A percentile compares a stretch with the other conserved stretches of the same genome.
Evolutionary conservation across 2,113 vertebrate species (phyloP).

Genomic region (Chaetura pelagica): DNA sequence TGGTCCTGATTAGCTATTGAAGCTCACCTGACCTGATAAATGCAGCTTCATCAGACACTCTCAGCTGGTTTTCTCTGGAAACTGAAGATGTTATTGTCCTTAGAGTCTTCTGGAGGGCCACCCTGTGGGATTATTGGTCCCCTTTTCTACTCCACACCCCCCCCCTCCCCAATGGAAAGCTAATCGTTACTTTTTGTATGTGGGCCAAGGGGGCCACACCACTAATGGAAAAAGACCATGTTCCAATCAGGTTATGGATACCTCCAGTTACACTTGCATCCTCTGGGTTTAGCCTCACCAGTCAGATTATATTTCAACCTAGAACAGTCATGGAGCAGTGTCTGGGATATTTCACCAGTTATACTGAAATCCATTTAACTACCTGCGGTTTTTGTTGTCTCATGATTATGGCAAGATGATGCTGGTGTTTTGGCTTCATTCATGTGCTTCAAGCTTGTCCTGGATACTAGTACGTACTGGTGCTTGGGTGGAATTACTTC

Average conservation of each 20-base stretch:
- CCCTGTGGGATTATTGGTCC: neutral
- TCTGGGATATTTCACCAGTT: neutral
- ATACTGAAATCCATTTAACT: neutral
- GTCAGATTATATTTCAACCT: neutral
- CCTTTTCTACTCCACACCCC: rapidly evolving
- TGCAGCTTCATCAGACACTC: neutral
- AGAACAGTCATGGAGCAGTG: neutral
- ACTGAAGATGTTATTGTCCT: neutral
- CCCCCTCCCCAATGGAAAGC: rapidly evolving
- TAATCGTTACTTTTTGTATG: neutral
- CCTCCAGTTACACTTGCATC: neutral
- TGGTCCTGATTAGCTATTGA: neutral
- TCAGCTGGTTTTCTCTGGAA: neutral
- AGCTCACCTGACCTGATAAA: neutral
- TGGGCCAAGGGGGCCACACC: too few relatives aligned
- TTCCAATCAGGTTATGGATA: neutral
- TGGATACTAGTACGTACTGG: neutral
- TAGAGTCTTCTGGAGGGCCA: neutral
- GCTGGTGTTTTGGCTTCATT: neutral
- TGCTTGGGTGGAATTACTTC: neutral
- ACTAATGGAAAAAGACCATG: neutral
- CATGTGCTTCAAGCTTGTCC: neutral
- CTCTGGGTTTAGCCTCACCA: neutral
- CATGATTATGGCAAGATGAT: neutral
- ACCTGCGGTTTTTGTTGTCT: neutral